Base-by-base conservation (phyloP, 2,888 invertebrate species). In the Tenthredo notha region DNA sequence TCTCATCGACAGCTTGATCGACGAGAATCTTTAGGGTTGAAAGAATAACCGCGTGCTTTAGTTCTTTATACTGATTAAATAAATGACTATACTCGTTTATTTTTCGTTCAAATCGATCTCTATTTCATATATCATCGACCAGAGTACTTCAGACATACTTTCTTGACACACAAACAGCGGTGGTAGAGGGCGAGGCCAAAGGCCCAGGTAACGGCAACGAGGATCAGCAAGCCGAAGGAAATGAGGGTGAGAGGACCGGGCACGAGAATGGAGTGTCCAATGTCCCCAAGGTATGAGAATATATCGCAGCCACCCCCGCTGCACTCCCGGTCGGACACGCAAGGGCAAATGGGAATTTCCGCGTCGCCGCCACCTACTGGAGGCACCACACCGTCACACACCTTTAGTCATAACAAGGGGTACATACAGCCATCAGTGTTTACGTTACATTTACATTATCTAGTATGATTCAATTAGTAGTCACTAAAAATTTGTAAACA, bases 301-400 rank as follows among this genome's bases (percentile, higher is more conserved):
- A 85, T 29, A 47, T 84, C 75, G 85, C 61, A 47, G 84, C 83
- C 83, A 83, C 84, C 85, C 85, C 85, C 61, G 83, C 43, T 43
- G 83, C 75, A 74, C 61, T 85, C 80, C 85, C 80, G 54, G 12
- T 85, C 78, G 85, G 40, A 85, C 47, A 67, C 78, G 82, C 82
- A 85, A 85, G 83, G 83, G 70, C 61, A 29, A 50, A 61, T 29
- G 21, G 80, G 80, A 61, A 70, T 83, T 83, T 50, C 85, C 84
- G 85, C 75, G 86, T 85, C 86, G 83, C 85, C 87, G 85, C 86
- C 87, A 90, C 89, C 90, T 90, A 89, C 88, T 87, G 89, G 88
- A 90, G 85, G 88, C 88, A 89, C 87, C 89, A 89, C 86, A 90
- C 87, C 88, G 90, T 90, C 90, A 90, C 89, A 90, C 88, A 90